Conservation (phyloP, 2,113 vertebrate species). For the Conger conger region DNA sequence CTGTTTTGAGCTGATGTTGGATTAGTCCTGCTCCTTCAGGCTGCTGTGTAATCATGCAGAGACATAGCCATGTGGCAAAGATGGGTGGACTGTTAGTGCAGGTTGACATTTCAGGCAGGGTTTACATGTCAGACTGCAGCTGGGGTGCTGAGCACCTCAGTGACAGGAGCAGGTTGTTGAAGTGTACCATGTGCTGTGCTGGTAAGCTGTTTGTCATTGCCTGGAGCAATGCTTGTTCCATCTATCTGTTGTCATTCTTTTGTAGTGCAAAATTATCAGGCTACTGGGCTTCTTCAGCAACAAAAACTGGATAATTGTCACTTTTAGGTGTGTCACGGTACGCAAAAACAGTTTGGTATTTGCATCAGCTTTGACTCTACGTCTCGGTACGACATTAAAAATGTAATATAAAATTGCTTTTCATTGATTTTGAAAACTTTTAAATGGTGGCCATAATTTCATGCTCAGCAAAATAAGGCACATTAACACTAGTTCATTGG, state of each 20-base stretch:
- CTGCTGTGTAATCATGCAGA: slow-evolving; percentile 11
- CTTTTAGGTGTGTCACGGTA: too few species aligned
- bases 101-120: background rate
- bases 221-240: background rate
- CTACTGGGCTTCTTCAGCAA: background rate
- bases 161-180: background rate
- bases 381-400: too few species aligned
- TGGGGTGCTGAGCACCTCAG: background rate
- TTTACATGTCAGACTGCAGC: background rate
- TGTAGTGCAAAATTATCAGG: background rate
- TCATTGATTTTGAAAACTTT: too few species aligned
- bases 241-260: background rate
- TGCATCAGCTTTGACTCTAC: too few species aligned
- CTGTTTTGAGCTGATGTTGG: slow-evolving; percentile 26
- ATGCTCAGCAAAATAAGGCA: too few species aligned
- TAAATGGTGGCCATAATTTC: too few species aligned
- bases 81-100: background rate
- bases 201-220: background rate
- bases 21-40: slow-evolving; percentile 25
- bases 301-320: background rate
- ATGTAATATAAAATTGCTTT: too few species aligned
- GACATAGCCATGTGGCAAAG: background rate
- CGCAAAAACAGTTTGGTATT: too few species aligned
- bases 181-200: background rate
- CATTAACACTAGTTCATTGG: too few species aligned